Evolutionary conservation across 2,113 vertebrate genomes (phyloP), one percentile per base, ranked within the genome.

Genomic region (Miniopterus natalensis): DNA sequence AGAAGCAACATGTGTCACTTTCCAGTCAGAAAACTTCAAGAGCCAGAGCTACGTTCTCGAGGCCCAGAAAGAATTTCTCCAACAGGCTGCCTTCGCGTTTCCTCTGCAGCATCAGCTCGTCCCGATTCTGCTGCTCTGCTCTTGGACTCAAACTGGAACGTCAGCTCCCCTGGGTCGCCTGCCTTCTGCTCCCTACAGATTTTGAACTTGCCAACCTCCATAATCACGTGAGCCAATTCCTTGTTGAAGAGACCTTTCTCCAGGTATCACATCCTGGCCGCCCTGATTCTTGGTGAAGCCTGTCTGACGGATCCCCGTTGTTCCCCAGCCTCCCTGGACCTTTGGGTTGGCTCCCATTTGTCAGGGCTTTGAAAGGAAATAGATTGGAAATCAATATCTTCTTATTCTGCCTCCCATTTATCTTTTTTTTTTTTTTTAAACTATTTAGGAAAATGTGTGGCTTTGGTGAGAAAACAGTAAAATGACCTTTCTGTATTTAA

Each of bases 401-500:
- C 75, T 93, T 80, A 68, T 15, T 75, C 59, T 94, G 10, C 18
- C 57, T 80, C 11, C 27, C n/a, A 51, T 36, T 36, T 45, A 27
- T 27, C 47, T 47, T 81, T 36, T 36, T 36, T 92, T 57, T 83
- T 63, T 84, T 87, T 78, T 89, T 75, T 79, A 47, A 79, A 79
- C 74, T 93, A 63, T 88, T 74, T 75, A 31, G 15, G 9, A 31
- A 97, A 84, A 81, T 66, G 53, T 83, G 6, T 95, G 61, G 47
- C 20, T 80, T 95, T 51, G 9, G 6, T 73, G 3, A 17, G 31
- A 87, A 91, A 86, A 78, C 68, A 87, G 18, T 8, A 84, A 8
- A 90, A 86, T 57, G 7, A 3, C 57, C 85, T 94, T 95, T 97
- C 80, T 92, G n/a, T 36, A 27, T 79, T 79, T 59, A 78, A 66